Evolutionary conservation across 2,113 vertebrate species (phyloP).

Genomic region (Nesogale talazaci): DNA sequence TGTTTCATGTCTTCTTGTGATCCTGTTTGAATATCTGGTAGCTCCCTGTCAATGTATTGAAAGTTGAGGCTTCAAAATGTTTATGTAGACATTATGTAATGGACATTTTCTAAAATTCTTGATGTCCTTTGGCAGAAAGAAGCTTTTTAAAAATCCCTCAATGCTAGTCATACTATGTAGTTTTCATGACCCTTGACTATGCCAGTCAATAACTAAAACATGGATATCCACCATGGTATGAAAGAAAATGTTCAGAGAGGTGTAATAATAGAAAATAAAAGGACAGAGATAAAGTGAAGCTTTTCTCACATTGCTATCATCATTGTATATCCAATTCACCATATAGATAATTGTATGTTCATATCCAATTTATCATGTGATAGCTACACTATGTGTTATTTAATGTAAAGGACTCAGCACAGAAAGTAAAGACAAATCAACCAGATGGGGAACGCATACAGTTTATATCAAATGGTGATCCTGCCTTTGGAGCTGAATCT

Average conservation of each 20-base stretch:
- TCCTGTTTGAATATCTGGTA: no score
- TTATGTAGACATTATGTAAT: no score
- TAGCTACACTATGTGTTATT: neutral
- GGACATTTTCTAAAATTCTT: no score
- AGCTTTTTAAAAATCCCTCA: neutral
- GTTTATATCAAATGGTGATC: slow-evolving; percentile 23
- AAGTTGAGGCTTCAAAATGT: no score
- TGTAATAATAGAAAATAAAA: neutral
- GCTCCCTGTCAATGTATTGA: no score
- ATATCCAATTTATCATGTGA: neutral
- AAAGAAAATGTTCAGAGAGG: neutral
- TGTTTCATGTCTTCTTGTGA: no score
- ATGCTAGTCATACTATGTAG: neutral
- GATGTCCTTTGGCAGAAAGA: no score
- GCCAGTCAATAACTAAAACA: neutral
- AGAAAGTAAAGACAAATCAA: neutral
- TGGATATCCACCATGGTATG: neutral
- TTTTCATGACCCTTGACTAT: neutral
- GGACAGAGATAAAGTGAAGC: neutral
- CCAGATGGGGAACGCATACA: neutral
- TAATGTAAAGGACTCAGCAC: neutral
- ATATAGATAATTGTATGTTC: neutral
- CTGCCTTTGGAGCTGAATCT: neutral
- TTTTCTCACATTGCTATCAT: neutral
- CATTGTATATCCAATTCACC: no score